Conservation (phyloP, 2,113 vertebrate genomes). For the Arothron firmamentum region DNA sequence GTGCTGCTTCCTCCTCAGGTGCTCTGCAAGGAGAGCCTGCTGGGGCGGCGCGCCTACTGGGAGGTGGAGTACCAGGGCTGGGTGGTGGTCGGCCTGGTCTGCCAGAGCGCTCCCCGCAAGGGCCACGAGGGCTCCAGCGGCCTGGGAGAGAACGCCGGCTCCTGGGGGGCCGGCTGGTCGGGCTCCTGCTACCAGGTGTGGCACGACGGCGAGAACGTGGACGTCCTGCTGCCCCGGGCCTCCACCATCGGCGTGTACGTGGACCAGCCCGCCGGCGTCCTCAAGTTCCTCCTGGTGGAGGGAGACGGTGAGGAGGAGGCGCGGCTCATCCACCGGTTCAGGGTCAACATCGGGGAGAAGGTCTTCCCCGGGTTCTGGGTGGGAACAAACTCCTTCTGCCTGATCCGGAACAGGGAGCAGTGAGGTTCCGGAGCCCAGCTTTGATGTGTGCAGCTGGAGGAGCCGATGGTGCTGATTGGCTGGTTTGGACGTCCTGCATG, state of each 20-base stretch:
- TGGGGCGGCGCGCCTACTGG: constrained; percentile 72
- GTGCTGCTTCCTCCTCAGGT: constrained; percentile 48
- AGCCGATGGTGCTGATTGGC: no score
- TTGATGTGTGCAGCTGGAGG: no score
- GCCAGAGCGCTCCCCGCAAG: constrained; percentile 59
- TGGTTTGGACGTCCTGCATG: no score
- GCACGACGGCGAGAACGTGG: constrained; percentile 68
- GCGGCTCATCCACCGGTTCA: constrained; percentile 65
- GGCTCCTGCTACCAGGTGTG: constrained; percentile 74
- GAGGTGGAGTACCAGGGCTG: constrained; percentile 75
- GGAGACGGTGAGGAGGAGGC: constrained; percentile 59
- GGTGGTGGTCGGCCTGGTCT: constrained; percentile 71
- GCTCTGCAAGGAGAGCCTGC: constrained; percentile 70
- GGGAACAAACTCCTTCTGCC: constrained; percentile 67
- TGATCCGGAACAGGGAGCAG: constrained; percentile 60
- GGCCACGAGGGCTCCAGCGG: constrained; percentile 60
- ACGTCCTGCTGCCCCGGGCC: constrained; percentile 36
- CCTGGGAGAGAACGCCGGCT: constrained; percentile 71
- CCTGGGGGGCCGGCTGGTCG: constrained; percentile 75
- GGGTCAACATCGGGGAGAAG: constrained; percentile 55
- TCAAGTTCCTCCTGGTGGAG: constrained; percentile 70
- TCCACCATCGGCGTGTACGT: constrained; percentile 66
- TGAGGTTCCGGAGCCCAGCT: constrained; percentile 8
- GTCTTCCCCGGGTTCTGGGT: constrained; percentile 73
- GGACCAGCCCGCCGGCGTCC: constrained; percentile 74